Percentiles rank a stretch among this genome's conserved stretches.
phyloP scores from a whole-genome alignment of 2,113 vertebrate genomes.

The Lepus europaeus region DNA sequence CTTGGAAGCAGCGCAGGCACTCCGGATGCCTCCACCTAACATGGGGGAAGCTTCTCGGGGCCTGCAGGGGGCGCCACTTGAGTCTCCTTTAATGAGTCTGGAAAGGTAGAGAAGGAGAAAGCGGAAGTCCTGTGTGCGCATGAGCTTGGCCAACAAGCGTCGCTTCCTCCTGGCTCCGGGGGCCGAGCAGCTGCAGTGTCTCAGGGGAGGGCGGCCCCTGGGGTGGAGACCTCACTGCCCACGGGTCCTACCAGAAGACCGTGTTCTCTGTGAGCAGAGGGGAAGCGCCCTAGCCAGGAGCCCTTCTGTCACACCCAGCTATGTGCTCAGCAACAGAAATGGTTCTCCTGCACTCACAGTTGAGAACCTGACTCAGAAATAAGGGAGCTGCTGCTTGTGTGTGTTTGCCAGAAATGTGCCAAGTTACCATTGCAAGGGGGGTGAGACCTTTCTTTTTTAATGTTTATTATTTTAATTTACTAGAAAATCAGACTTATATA shows the following conservation, averaged over 20 bases:
- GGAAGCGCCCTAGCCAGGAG: fast-evolving
- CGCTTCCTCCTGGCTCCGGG: not conserved
- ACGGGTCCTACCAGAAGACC: not conserved
- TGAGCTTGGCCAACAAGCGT: fast-evolving
- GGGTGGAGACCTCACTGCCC: not conserved
- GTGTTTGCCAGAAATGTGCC: fast-evolving
- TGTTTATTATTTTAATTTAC: too few relatives aligned
- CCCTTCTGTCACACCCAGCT: fast-evolving
- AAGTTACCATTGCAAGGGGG: not conserved
- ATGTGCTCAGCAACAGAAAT: not conserved
- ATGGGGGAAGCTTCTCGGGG: too few relatives aligned
- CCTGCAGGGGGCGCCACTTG: not conserved
- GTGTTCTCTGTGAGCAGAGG: not conserved
- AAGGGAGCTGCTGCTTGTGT: not conserved
- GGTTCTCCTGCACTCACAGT: not conserved
- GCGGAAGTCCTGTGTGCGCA: not conserved
- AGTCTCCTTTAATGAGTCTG: not conserved
- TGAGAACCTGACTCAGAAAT: not conserved
- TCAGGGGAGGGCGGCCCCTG: fast-evolving
- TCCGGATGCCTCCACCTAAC: too few relatives aligned
- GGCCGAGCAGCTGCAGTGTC: not conserved
- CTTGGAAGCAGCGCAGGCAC: too few relatives aligned
- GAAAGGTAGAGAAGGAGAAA: not conserved
- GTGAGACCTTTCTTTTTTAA: not conserved
- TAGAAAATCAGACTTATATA: too few relatives aligned